These are phyloP conservation scores for Pelecanoides urinatrix DNA, from an alignment of 2,113 vertebrate species.

Conservation along the genomic window DNA sequence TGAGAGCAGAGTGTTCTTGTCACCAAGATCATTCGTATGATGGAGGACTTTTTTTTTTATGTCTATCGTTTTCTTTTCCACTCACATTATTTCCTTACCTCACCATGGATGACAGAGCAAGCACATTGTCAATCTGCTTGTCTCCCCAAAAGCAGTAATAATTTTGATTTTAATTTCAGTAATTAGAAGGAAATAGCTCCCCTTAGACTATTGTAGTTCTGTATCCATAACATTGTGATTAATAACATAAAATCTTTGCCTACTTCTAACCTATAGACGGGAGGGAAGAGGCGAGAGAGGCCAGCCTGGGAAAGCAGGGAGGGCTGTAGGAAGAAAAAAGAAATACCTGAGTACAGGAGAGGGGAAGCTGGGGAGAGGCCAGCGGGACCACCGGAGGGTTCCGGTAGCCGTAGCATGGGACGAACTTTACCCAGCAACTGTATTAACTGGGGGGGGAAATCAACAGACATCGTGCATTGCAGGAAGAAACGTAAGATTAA, in stretches of 20 bases:
- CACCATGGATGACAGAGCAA: rapidly evolving
- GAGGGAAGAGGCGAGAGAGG: background rate
- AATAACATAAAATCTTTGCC: background rate
- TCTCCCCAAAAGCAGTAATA: background rate
- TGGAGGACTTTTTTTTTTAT: background rate
- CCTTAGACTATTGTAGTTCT: background rate
- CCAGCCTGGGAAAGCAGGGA: background rate
- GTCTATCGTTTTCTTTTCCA: background rate
- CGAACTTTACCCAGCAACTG: background rate
- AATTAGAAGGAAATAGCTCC: background rate
- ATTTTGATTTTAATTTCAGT: background rate
- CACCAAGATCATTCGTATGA: rapidly evolving
- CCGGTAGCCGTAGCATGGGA: background rate
- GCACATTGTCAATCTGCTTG: background rate
- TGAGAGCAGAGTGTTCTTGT: background rate
- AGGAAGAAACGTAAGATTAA: background rate
- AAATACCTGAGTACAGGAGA: background rate
- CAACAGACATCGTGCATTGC: rapidly evolving
- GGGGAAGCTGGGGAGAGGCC: background rate
- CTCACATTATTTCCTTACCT: background rate
- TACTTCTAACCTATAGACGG: background rate
- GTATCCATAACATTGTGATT: background rate
- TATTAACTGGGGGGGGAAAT: rapidly evolving
- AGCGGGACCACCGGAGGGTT: background rate
- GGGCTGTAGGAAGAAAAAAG: background rate